Conservation (phyloP, 2,888 invertebrate genomes). For the Sinhomidia bicolor region DNA sequence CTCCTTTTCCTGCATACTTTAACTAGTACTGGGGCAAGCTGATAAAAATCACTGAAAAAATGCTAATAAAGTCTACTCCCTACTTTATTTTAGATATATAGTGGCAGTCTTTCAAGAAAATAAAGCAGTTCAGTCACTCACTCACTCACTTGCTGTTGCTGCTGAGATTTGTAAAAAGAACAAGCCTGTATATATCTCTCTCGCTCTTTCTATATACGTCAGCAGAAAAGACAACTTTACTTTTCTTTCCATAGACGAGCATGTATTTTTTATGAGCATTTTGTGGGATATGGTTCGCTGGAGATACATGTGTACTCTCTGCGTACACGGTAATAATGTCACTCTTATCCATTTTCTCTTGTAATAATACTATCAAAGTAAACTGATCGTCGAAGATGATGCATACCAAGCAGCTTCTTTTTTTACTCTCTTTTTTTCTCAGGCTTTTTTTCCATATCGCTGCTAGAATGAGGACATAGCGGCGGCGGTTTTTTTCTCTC, state of each 20-base stretch:
- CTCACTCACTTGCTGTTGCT: conserved; percentile 11
- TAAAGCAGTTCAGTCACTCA: conserved; percentile 27
- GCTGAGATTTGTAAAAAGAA: conserved; percentile 25
- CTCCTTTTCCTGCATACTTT: background rate
- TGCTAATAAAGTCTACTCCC: background rate
- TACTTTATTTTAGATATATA: background rate
- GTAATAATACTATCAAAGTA: conserved; percentile 60
- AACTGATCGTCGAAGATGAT: conserved; percentile 59
- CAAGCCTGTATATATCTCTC: no score
- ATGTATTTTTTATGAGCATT: conserved; percentile 58
- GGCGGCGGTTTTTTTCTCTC: no score
- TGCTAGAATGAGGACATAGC: conserved; percentile 32
- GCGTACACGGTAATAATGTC: conserved; percentile 52
- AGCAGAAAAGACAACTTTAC: conserved; percentile 28
- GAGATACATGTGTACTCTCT: conserved; percentile 51
- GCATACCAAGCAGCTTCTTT: conserved; percentile 32
- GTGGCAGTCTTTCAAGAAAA: conserved; percentile 25
- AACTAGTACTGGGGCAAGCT: conserved; percentile 27
- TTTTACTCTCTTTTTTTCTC: background rate
- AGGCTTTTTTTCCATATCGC: background rate
- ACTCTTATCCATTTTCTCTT: conserved; percentile 56
- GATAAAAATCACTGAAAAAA: conserved; percentile 47
- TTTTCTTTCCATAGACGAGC: conserved; percentile 17
- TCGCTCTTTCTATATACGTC: no score
- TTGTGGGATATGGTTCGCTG: conserved; percentile 56